Evolutionary conservation across 2,888 invertebrate species (phyloP), one percentile per base, ranked within the genome.

Genomic region (Clunio marinus): DNA sequence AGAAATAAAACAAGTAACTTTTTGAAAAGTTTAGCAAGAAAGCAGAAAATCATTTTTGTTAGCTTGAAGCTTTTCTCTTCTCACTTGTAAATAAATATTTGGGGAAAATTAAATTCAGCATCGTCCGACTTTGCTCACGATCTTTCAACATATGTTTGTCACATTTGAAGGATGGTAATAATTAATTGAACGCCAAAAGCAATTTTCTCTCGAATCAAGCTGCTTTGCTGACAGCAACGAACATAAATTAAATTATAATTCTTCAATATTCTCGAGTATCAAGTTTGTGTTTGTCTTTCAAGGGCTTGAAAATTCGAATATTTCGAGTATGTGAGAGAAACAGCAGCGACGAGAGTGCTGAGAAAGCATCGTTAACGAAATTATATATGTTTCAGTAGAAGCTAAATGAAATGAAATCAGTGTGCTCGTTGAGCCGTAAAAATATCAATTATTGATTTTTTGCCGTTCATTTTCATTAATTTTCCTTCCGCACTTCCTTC

Each of bases 381-480:
- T 62, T 37, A 46, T 41, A 41, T 15, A 15, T 8, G 32, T 32
- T 32, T 32, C 32, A 32, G 60, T 20, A 35, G 35, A 22, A 5
- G 58, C 45, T 63, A 45, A 45, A 63, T 63, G 63, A 65, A n/a
- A n/a, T n/a, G n/a, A n/a, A n/a, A 46, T 65, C 63, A 46, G 46
- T 46, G 63, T 22, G 46, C 46, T n/a, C 35, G 63, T 63, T 63
- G 45, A 45, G 17, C 37, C 63, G 45, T 63, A 25, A 65, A n/a
- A 65, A 65, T 46, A 65, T 62, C 62, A 46, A 46, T 65, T 65
- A 65, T 65, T 65, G 63, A 65, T 65, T 65, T 65, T 58, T 62
- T 15, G 10, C 28, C 35, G 25, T 57, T 57, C 57, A 57, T 59
- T 59, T 41, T 41, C 62, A 65, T 46, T 65, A 24, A 46, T 51